phyloP scores from a whole-genome alignment of 2,797 vertebrate species.

The Semotilus atromaculatus region DNA sequence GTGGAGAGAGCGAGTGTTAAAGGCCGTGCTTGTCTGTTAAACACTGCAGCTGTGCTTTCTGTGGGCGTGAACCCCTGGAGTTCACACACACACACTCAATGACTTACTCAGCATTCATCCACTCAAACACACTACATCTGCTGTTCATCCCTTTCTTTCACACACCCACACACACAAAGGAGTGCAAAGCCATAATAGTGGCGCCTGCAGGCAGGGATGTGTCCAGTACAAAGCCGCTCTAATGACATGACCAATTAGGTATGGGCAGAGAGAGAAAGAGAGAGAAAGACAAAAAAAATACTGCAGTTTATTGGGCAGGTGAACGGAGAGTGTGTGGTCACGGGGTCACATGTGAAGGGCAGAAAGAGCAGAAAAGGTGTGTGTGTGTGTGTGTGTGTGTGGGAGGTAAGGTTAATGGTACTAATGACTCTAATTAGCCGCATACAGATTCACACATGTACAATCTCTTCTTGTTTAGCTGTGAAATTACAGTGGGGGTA shows the following conservation, averaged over 20 bases:
- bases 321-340: constrained; percentile 30
- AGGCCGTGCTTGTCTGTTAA: constrained; percentile 43
- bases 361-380: constrained; percentile 54
- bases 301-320: constrained; percentile 26
- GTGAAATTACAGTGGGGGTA: not conserved
- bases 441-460: not conserved
- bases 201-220: constrained; percentile 40
- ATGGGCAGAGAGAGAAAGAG: not conserved
- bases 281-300: constrained; percentile 9
- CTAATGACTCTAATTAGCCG: constrained; percentile 40
- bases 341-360: constrained; percentile 41
- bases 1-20: constrained; percentile 22
- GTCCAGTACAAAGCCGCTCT: constrained; percentile 49
- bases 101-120: constrained; percentile 57
- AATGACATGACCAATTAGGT: constrained; percentile 56
- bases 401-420: constrained; percentile 54
- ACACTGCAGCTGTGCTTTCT: constrained; percentile 52
- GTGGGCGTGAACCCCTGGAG: constrained; percentile 37
- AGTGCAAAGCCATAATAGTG: constrained; percentile 44
- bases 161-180: constrained; percentile 50
- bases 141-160: constrained; percentile 32
- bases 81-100: constrained; percentile 42
- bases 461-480: not conserved
- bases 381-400: constrained; percentile 65
- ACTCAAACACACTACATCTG: constrained; percentile 50